These are phyloP conservation scores for Limnothrissa miodon DNA, from an alignment of 2,113 vertebrate species.

Conservation along the genomic window DNA sequence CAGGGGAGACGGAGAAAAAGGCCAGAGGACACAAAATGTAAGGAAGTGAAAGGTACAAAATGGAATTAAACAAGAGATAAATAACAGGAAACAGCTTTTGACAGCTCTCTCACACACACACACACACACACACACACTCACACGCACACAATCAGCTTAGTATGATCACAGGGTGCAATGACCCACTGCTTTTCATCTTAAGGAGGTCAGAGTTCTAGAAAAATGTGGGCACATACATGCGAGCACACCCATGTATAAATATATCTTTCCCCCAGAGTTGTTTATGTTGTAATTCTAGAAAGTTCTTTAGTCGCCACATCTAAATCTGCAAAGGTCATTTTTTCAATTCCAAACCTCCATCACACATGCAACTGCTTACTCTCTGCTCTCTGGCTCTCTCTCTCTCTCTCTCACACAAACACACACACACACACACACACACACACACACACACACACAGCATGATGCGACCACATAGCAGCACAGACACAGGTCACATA, in stretches of 20 bases:
- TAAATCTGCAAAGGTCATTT: not conserved
- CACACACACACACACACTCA: not conserved
- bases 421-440: not conserved
- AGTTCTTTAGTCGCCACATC: not conserved
- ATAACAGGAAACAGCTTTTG: not conserved
- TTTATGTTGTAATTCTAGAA: constrained; percentile 10
- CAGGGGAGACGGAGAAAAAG: not conserved
- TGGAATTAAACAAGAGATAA: not conserved
- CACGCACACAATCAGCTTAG: not conserved
- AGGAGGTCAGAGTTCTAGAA: not conserved
- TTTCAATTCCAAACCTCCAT: constrained; percentile 9
- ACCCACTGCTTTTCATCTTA: constrained; percentile 13
- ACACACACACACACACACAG: not conserved
- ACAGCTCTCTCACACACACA: not conserved
- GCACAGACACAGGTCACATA: not conserved
- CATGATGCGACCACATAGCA: not conserved
- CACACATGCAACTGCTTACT: not conserved
- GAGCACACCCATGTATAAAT: not conserved
- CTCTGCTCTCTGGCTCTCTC: not conserved
- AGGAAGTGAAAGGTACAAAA: not conserved
- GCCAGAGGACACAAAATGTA: not conserved
- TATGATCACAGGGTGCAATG: not conserved
- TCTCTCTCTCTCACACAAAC: not conserved
- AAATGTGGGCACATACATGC: not conserved
- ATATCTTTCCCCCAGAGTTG: not conserved